Evolutionary conservation across 2,113 vertebrate species (phyloP), one percentile per base, ranked within the genome.

Genomic region (Pterocles orientalis): DNA sequence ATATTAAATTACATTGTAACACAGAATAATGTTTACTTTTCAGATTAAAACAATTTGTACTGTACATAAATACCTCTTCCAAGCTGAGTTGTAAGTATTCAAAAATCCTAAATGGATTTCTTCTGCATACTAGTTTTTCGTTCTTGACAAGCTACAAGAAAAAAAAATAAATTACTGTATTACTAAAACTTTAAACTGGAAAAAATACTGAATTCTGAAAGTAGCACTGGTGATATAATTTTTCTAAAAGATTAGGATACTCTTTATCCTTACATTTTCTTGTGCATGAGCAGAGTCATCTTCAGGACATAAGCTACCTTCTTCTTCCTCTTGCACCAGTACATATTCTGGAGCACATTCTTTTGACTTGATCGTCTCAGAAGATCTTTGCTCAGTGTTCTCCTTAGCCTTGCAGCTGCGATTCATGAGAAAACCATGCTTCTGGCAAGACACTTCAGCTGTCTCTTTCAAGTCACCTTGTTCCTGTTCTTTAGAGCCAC

Each of bases 21-120:
- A 50, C 0, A 60, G 26, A 68, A n/a, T 13, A 77, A 28, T 2
- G 6, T 61, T 92, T 78, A 19, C 16, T 72, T 82, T 57, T 20
- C 56, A 72, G 41, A 51, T 50, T 31, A 56, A 72, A 66, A 3
- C 34, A 56, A 36, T 12, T 64, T 60, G 26, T 18, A n/a, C 15
- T 47, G 33, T 53, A 53, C n/a, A 73, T 62, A 36, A 87, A 56
- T 96, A 99, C 99, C 99, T 99, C 99, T 96, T 99, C 99, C 58
- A 98, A 97, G 94, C 98, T 98, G 90, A 99, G 99, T 7, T 99
- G 99, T 71, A 99, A 97, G 88, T 98, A 99, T 70, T 99, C 99
- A 47, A 98, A 98, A 79, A 99, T 97, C 66, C 91, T 94, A 72
- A 99, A 98, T 0, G 99, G 99, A 93, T 99, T 98, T 86, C 98